A percentile compares a stretch with the other conserved stretches of the same genome.
phyloP scores from a whole-genome alignment of 2,113 vertebrate species.

The Pavo muticus region DNA sequence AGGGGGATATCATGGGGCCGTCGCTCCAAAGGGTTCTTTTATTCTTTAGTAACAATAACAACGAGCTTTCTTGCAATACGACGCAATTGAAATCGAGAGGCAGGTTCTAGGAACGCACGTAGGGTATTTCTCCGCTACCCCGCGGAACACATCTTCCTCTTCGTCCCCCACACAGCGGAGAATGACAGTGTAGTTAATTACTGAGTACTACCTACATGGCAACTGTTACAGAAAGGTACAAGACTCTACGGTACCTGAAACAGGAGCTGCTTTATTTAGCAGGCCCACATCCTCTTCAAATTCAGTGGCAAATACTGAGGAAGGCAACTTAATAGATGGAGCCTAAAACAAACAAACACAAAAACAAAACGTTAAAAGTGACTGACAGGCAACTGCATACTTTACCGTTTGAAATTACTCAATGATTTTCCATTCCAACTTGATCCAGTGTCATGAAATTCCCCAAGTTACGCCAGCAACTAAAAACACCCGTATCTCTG shows the following conservation, averaged over 20 bases:
- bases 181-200: not conserved
- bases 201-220: not conserved
- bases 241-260: slow-evolving; percentile 85
- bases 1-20: not conserved
- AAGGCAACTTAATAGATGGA: slow-evolving; percentile 89
- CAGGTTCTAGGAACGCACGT: not conserved
- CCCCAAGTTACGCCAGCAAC: fast-evolving
- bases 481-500: not conserved
- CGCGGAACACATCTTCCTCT: not conserved
- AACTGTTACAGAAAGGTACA: not conserved
- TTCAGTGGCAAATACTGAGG: slow-evolving; percentile 96
- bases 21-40: not conserved
- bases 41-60: not conserved
- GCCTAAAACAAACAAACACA: slow-evolving; percentile 73
- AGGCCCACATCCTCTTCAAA: slow-evolving; percentile 97
- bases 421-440: not conserved
- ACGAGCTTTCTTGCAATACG: not conserved
- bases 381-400: not conserved
- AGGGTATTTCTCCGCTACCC: not conserved
- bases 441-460: not conserved
- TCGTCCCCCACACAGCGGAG: not conserved
- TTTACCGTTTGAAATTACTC: not conserved
- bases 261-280: slow-evolving; percentile 96
- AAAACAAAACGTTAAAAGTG: not conserved
- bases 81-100: not conserved